Percentiles rank a stretch among this genome's conserved stretches.
These are phyloP conservation scores for Mesaphorura yosii DNA, from an alignment of 1,140 invertebrate species.

Conservation along the genomic window DNA sequence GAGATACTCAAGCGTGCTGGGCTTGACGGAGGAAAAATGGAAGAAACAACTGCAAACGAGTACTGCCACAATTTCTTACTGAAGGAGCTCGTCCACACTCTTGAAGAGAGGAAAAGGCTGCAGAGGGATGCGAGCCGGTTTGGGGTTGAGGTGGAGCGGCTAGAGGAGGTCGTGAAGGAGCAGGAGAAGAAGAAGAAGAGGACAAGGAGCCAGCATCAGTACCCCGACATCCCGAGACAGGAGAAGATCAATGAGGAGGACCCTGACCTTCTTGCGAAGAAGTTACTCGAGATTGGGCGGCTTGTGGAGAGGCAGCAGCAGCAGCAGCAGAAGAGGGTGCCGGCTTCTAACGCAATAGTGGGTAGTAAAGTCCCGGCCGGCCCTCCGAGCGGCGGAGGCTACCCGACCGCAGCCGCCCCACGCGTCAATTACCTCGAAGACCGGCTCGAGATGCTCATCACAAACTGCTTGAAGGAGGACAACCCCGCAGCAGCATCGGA, in stretches of 20 bases:
- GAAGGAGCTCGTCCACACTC: too few species aligned
- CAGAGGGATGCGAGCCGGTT: too few species aligned
- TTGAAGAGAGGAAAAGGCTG: too few species aligned
- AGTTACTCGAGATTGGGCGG: constrained; percentile 73
- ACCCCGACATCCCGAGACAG: constrained; percentile 71
- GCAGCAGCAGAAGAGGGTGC: constrained; percentile 33
- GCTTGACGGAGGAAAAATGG: too few species aligned
- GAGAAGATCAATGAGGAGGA: constrained; percentile 84
- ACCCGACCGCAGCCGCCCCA: not conserved
- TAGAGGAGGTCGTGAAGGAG: constrained; percentile 2
- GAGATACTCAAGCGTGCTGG: too few species aligned
- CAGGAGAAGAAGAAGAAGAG: too few species aligned
- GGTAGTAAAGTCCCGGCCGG: not conserved
- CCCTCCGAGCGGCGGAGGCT: not conserved
- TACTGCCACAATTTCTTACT: too few species aligned
- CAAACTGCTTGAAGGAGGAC: constrained; percentile 76
- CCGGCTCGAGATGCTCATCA: too few species aligned
- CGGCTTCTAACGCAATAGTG: not conserved
- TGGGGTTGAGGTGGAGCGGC: too few species aligned
- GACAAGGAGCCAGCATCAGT: constrained; percentile 70
- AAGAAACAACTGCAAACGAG: too few species aligned
- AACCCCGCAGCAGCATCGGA: constrained; percentile 22
- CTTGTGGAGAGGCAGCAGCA: constrained; percentile 54
- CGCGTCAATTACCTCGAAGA: not conserved
- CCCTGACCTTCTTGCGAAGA: constrained; percentile 74